phyloP scores from a whole-genome alignment of 2,888 invertebrate species.

The Campaea margaritaria region DNA sequence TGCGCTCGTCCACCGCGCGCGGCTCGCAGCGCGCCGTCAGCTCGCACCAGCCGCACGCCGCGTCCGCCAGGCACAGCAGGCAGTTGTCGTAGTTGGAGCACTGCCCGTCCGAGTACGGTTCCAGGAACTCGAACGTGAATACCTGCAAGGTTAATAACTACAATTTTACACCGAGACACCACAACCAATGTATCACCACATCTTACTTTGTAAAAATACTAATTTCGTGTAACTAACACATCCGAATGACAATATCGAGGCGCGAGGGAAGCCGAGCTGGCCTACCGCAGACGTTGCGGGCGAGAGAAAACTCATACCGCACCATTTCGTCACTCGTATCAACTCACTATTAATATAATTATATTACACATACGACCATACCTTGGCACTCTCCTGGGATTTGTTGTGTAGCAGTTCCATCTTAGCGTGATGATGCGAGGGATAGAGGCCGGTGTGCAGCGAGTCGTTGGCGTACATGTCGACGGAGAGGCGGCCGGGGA shows the following conservation, averaged over 20 bases:
- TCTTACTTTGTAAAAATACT: too few species aligned
- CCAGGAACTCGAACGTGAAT: slow-evolving; percentile 95
- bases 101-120: slow-evolving; percentile 93
- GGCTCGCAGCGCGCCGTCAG: slow-evolving; percentile 89
- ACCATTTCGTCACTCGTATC: too few species aligned
- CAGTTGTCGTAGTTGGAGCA: slow-evolving; percentile 93
- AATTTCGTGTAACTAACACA: too few species aligned
- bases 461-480: slow-evolving; percentile 89
- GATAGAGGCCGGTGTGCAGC: slow-evolving; percentile 84
- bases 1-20: slow-evolving; percentile 88
- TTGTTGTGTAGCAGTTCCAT: slow-evolving; percentile 93
- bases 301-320: too few species aligned
- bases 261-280: too few species aligned
- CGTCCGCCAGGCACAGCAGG: slow-evolving; percentile 94
- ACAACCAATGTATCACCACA: too few species aligned
- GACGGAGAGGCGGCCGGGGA: slow-evolving; percentile 87
- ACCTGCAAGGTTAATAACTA: slow-evolving; percentile 84
- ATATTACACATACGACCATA: slow-evolving; percentile 42
- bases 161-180: too few species aligned
- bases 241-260: too few species aligned
- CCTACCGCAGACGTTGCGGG: too few species aligned
- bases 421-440: slow-evolving; percentile 89
- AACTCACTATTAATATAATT: too few species aligned
- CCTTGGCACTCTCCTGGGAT: slow-evolving; percentile 90
- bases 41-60: slow-evolving; percentile 97